Evolutionary conservation across 2,888 invertebrate genomes (phyloP).

Genomic region (Campoletis raptor): DNA sequence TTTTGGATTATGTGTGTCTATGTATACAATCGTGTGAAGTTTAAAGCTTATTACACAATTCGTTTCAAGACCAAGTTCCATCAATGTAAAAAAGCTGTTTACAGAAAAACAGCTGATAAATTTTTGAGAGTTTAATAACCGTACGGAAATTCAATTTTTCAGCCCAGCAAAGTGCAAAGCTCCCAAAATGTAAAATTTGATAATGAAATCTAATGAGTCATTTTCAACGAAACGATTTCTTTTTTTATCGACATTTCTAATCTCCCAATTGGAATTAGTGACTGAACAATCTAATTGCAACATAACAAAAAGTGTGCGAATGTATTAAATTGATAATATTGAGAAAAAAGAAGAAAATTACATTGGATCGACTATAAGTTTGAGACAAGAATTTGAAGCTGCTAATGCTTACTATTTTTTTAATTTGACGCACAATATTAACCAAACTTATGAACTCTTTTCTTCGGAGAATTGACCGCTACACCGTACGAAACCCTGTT

Average conservation of each 20-base stretch:
- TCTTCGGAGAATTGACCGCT: background rate
- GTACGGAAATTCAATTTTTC: no score
- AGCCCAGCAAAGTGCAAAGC: no score
- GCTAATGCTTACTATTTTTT: background rate
- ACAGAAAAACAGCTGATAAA: no score
- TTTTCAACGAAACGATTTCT: background rate
- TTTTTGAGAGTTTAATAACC: no score
- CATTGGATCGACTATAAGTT: no score
- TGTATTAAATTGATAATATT: background rate
- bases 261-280: no score
- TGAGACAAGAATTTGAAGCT: background rate
- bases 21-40: no score
- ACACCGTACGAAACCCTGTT: background rate
- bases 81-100: no score
- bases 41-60: no score
- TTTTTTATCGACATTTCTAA: background rate
- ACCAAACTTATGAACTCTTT: background rate
- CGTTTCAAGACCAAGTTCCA: no score
- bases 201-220: constrained; percentile 40
- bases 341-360: background rate
- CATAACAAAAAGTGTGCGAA: background rate
- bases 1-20: no score
- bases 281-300: background rate
- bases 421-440: background rate
- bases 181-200: background rate